Evolutionary conservation across 2,888 invertebrate species (phyloP), one percentile per base, ranked within the genome.

Genomic region (Tetramorium bicarinatum): DNA sequence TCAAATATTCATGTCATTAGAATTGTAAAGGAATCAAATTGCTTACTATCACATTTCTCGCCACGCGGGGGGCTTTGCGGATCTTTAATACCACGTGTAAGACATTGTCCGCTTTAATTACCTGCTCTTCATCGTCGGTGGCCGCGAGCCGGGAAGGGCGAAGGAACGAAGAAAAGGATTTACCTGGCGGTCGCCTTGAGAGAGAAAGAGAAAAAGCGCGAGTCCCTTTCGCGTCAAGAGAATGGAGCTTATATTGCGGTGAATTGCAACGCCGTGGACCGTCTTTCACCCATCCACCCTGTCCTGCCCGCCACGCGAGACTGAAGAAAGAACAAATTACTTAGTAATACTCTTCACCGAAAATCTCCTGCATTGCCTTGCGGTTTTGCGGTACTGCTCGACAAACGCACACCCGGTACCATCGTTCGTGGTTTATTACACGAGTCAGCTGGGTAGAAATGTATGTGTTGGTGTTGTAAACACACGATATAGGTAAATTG

Each of bases 51-150:
- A 83, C 85, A 87, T 88, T 86, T 86, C 88, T 89, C 83, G 84
- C 83, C 54, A 85, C 83, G 59, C 82, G 34, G 87, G 86, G 85
- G 85, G 84, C 64, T 81, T 61, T 67, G 59, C 54, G 72, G 72
- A 34, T 69, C 82, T 86, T 84, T 87, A 88, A 91, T 91, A 85
- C 80, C 85, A 83, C 79, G 86, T 84, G 88, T 84, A 91, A 87
- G 87, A 87, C 90, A 90, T 88, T 89, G 90, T 90, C 89, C 85
- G 90, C 86, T 90, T 91, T 90, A 90, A 90, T 90, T 90, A 91
- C 84, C 86, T 49, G 69, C 84, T 86, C 85, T 52, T 85, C 84
- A 81, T 87, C 87, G 86, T 89, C 87, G 89, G 90, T 90, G 90
- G 90, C 83, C 89, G 52, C 81, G 75, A 69, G 90, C 83, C 87